Evolutionary conservation across 2,797 vertebrate species (phyloP).

Genomic region (Semotilus atromaculatus): DNA sequence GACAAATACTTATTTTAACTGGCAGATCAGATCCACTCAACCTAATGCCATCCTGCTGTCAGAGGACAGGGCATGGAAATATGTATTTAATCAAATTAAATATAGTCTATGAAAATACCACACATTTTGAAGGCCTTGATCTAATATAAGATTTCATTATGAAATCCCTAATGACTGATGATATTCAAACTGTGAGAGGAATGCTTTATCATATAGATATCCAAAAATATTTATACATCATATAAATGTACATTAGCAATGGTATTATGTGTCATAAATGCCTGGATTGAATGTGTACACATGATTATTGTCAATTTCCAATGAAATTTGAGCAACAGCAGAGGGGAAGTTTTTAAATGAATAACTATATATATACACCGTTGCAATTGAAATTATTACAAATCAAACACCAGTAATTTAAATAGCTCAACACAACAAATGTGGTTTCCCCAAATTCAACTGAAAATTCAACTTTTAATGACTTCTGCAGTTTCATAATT

Average conservation of each 20-base stretch:
- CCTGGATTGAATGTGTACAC: neutral
- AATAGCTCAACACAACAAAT: too few species aligned
- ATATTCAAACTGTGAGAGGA: neutral
- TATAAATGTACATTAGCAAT: neutral
- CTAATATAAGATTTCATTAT: neutral
- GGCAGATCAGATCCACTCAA: neutral
- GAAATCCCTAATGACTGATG: slow-evolving; percentile 5
- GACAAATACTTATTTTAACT: neutral
- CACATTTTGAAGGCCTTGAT: neutral
- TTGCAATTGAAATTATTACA: too few species aligned
- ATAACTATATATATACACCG: neutral
- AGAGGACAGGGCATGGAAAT: neutral
- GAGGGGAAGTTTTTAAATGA: neutral
- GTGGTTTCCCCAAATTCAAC: too few species aligned
- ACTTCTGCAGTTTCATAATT: too few species aligned
- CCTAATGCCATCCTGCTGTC: neutral
- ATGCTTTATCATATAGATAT: neutral
- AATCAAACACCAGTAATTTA: too few species aligned
- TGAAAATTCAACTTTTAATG: too few species aligned
- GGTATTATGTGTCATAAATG: neutral
- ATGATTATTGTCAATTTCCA: neutral
- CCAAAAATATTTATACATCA: neutral
- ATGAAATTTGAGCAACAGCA: neutral
- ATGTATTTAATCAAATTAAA: neutral
- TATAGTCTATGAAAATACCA: neutral